Evolutionary conservation across 2,113 vertebrate genomes (phyloP).

Genomic region (Barbus barbus): DNA sequence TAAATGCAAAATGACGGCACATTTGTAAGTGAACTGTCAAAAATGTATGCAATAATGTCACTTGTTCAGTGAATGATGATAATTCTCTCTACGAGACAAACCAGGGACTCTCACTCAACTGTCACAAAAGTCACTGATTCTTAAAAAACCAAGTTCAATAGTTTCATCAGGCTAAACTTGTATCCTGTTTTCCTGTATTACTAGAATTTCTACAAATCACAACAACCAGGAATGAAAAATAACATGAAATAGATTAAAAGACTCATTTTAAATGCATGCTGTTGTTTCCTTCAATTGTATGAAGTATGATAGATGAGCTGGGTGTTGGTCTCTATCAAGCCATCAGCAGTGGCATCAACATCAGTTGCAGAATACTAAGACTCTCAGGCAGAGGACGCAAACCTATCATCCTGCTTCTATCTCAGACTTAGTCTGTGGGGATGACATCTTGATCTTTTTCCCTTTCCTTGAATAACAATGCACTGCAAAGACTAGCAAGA

Average conservation of each 20-base stretch:
- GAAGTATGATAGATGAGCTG: conserved; percentile 7
- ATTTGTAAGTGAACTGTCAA: not conserved
- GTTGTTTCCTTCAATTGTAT: not conserved
- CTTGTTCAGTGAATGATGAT: not conserved
- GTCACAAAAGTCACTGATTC: not conserved
- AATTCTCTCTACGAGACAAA: not conserved
- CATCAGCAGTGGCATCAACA: not conserved
- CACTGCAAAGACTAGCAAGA: not conserved
- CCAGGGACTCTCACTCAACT: not conserved
- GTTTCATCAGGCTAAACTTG: not conserved
- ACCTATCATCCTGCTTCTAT: not conserved
- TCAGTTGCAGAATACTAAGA: not conserved
- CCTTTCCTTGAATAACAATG: conserved; percentile 2
- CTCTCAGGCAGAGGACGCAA: not conserved
- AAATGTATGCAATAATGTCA: not conserved
- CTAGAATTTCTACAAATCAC: no score
- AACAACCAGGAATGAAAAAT: not conserved
- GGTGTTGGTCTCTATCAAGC: not conserved
- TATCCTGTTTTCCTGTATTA: not conserved
- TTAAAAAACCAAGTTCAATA: not conserved
- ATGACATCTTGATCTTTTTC: not conserved
- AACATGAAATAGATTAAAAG: not conserved
- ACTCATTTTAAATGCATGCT: not conserved
- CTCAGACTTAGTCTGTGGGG: not conserved
- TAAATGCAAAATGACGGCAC: not conserved